Evolutionary conservation across 1,140 invertebrate genomes (phyloP).

Genomic region (Cataglyphis hispanica): DNA sequence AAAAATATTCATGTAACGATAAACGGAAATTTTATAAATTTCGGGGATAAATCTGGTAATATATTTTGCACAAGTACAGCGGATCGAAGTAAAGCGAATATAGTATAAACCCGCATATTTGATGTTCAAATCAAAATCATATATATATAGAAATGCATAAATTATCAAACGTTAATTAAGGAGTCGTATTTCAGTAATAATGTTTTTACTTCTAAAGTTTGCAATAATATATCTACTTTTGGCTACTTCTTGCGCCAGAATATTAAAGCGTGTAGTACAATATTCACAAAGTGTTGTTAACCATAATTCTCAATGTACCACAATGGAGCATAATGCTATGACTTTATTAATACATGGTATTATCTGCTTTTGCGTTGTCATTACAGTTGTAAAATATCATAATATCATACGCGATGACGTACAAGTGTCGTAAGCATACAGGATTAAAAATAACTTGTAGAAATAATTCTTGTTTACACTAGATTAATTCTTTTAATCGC

Average conservation of each 20-base stretch:
- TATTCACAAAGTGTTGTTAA: constrained; percentile 14
- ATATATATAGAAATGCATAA: background rate
- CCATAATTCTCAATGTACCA: constrained; percentile 15
- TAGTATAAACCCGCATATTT: background rate
- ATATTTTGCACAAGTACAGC: background rate
- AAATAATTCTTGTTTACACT: background rate
- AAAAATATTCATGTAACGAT: background rate
- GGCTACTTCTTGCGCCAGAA: background rate
- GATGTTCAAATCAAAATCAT: background rate
- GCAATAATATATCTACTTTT: background rate
- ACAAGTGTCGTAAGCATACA: background rate
- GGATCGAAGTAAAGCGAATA: background rate
- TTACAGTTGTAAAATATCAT: constrained; percentile 3
- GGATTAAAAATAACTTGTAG: constrained; percentile 22
- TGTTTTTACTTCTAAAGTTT: background rate
- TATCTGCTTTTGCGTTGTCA: background rate
- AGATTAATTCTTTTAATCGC: background rate
- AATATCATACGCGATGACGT: background rate
- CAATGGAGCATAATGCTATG: background rate
- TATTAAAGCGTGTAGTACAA: background rate
- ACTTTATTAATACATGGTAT: constrained; percentile 16
- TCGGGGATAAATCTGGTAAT: background rate
- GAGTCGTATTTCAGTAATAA: background rate
- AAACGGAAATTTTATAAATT: background rate
- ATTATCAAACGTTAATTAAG: background rate